phyloP scores from a whole-genome alignment of 2,888 invertebrate genomes.

The Ormia ochracea region DNA sequence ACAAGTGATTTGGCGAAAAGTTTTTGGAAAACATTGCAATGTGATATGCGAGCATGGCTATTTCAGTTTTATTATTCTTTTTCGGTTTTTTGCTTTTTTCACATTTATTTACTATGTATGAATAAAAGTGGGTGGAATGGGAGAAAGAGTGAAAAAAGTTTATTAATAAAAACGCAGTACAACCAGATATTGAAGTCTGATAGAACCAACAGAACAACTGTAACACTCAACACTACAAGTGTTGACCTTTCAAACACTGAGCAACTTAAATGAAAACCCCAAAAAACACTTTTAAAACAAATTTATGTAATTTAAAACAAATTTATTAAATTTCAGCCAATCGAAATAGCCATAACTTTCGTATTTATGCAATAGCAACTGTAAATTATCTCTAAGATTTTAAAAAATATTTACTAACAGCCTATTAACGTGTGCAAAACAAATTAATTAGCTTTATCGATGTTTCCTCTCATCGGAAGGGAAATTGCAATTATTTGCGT shows the following conservation, averaged over 20 bases:
- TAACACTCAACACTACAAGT: slow-evolving; percentile 39
- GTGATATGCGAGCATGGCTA: slow-evolving; percentile 21
- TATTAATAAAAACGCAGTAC: slow-evolving; percentile 44
- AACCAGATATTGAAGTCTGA: slow-evolving; percentile 48
- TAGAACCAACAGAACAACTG: slow-evolving; percentile 30
- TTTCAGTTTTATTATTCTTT: slow-evolving; percentile 38
- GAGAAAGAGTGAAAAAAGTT: slow-evolving; percentile 29
- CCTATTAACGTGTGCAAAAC: too few species aligned
- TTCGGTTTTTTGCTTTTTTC: background rate
- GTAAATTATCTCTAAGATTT: too few species aligned
- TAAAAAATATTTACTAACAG: too few species aligned
- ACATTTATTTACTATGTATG: background rate
- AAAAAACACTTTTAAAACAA: background rate
- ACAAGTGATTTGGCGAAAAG: slow-evolving; percentile 39
- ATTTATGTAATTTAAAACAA: background rate
- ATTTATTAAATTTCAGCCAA: background rate
- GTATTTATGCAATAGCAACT: background rate
- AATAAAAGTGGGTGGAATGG: background rate
- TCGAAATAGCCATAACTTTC: background rate
- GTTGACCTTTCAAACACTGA: slow-evolving; percentile 40
- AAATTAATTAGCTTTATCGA: background rate
- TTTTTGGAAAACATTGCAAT: slow-evolving; percentile 52
- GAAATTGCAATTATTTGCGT: background rate
- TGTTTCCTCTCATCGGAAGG: background rate
- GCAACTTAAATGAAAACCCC: slow-evolving; percentile 4